Percentiles rank a stretch among this genome's conserved stretches.
phyloP scores from a whole-genome alignment of 2,888 invertebrate species.

The Dugesia japonica region DNA sequence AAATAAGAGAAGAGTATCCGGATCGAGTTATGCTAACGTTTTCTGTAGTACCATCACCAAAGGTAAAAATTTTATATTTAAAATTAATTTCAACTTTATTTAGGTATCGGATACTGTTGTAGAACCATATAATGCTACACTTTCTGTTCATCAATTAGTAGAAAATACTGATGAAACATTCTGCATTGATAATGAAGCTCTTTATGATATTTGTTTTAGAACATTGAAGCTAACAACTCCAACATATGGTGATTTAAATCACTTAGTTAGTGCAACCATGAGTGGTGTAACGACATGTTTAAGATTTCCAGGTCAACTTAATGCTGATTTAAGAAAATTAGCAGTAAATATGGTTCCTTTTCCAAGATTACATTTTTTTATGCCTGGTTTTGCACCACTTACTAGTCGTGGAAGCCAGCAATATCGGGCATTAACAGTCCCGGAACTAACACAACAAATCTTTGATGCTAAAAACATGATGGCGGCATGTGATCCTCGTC shows the following conservation, averaged over 20 bases:
- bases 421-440: neutral
- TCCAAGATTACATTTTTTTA: slow-evolving; percentile 30
- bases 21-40: slow-evolving; percentile 77
- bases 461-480: slow-evolving; percentile 28
- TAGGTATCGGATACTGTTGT: slow-evolving; percentile 56
- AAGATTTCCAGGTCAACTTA: slow-evolving; percentile 32
- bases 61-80: slow-evolving; percentile 45
- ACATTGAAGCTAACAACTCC: slow-evolving; percentile 30
- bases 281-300: slow-evolving; percentile 28
- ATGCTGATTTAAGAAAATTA: slow-evolving; percentile 30
- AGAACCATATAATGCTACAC: slow-evolving; percentile 67
- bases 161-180: slow-evolving; percentile 76
- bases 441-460: slow-evolving; percentile 23
- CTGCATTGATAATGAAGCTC: slow-evolving; percentile 73
- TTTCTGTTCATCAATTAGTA: slow-evolving; percentile 69
- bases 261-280: slow-evolving; percentile 10
- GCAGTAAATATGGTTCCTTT: slow-evolving; percentile 31
- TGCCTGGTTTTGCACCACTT: slow-evolving; percentile 27
- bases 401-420: neutral
- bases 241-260: slow-evolving; percentile 23
- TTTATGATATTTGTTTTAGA: slow-evolving; percentile 68
- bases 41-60: slow-evolving; percentile 73
- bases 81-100: too few relatives aligned
- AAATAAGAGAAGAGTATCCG: slow-evolving; percentile 27
- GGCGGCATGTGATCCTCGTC: slow-evolving; percentile 25